phyloP scores from a whole-genome alignment of 2,888 invertebrate genomes.

The Tenodera sinensis region DNA sequence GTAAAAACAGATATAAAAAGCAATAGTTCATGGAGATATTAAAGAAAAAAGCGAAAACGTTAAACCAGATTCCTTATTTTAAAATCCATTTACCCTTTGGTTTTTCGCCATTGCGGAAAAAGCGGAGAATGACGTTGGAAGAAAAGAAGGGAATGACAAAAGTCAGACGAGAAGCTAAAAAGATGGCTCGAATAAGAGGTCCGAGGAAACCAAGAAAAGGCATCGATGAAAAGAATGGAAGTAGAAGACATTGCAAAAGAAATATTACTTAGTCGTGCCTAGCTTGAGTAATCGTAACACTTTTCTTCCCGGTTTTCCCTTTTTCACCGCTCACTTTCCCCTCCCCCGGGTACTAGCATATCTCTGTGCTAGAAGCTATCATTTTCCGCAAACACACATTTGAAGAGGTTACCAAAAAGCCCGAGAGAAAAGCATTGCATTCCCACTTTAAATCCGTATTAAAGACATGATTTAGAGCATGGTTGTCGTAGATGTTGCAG shows the following conservation, averaged over 20 bases:
- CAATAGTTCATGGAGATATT: too few species aligned
- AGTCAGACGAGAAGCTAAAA: conserved; percentile 16
- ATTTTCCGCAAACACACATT: conserved; percentile 11
- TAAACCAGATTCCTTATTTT: conserved; percentile 30
- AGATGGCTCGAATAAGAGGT: not conserved
- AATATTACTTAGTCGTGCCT: conserved; percentile 29
- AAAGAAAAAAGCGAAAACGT: not conserved
- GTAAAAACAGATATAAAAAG: too few species aligned
- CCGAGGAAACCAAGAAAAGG: conserved; percentile 33
- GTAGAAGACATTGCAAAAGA: conserved; percentile 21
- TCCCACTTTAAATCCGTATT: not conserved
- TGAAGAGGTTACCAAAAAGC: not conserved
- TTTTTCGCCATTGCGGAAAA: conserved; percentile 29
- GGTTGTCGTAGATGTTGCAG: not conserved
- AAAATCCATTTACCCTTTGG: conserved; percentile 31
- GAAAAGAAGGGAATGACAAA: conserved; percentile 25
- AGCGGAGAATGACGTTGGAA: conserved; percentile 28
- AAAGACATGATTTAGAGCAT: not conserved
- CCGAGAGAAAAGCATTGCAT: not conserved
- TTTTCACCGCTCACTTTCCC: not conserved
- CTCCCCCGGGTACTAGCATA: not conserved
- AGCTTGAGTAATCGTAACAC: conserved; percentile 9
- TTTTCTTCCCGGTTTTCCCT: not conserved
- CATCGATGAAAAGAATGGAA: conserved; percentile 23
- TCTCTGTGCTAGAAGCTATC: not conserved